Conservation (phyloP, 2,113 vertebrate species). For the Pterocles gutturalis region DNA sequence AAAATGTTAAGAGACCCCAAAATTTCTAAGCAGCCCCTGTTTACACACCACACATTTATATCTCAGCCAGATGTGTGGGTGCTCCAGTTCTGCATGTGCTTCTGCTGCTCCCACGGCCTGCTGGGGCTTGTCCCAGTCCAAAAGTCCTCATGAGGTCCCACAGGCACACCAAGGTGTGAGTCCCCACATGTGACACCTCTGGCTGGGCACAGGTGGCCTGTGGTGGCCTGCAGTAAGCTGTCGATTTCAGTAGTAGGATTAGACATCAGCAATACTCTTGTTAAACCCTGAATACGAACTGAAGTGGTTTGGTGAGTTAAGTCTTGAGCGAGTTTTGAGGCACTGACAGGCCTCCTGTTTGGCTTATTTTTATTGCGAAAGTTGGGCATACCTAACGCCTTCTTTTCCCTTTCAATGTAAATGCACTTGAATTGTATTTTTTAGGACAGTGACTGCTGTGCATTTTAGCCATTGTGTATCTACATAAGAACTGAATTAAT, state of each 20-base stretch:
- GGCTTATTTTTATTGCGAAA: not conserved
- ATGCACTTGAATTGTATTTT: not conserved
- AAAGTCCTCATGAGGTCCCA: not conserved
- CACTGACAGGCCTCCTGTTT: not conserved
- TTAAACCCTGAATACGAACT: fast-evolving
- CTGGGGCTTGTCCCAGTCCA: not conserved
- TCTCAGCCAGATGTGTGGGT: not conserved
- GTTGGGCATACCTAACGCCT: not conserved
- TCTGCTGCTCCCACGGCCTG: fast-evolving
- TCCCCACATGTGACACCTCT: fast-evolving
- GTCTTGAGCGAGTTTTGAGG: not conserved
- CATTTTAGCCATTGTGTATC: not conserved
- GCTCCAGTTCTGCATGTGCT: not conserved
- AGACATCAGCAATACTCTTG: not conserved
- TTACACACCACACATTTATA: not conserved
- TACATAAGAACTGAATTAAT: not conserved
- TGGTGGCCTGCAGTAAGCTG: not conserved
- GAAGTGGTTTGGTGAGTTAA: not conserved
- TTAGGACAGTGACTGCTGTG: not conserved
- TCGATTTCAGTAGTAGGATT: not conserved
- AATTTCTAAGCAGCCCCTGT: not conserved
- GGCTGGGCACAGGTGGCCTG: fast-evolving
- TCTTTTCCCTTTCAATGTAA: not conserved
- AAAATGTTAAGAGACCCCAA: not conserved
- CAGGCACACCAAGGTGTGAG: not conserved